These are phyloP conservation scores for Prietella phreatophila DNA, from an alignment of 2,113 vertebrate species.

Conservation along the genomic window DNA sequence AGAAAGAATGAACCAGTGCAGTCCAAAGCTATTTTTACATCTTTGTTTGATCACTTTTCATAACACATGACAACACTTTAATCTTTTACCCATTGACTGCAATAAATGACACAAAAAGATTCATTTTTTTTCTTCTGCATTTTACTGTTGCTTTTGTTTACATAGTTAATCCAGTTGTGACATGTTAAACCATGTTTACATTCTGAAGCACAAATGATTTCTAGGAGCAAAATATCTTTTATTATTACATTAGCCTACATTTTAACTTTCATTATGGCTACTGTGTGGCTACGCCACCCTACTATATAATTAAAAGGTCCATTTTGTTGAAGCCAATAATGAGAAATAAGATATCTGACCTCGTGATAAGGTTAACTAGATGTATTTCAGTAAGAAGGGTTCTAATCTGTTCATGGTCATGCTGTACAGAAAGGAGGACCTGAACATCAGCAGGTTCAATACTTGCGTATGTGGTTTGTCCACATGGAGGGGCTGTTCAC, in stretches of 20 bases:
- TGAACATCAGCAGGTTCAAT: background rate
- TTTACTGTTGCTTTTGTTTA: background rate
- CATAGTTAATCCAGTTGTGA: background rate
- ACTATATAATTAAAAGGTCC: background rate
- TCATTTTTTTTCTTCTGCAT: background rate
- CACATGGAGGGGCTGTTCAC: conserved; percentile 21
- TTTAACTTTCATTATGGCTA: background rate
- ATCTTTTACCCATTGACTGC: conserved; percentile 44
- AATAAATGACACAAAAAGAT: conserved; percentile 42
- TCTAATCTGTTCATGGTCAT: background rate
- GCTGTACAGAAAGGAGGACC: background rate
- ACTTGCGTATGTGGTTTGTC: background rate
- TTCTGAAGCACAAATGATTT: background rate
- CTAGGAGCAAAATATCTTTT: background rate
- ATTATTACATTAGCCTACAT: background rate
- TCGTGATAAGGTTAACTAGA: background rate
- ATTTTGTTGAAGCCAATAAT: background rate
- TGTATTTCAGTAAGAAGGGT: background rate
- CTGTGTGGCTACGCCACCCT: background rate
- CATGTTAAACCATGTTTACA: background rate
- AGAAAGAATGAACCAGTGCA: conserved; percentile 13
- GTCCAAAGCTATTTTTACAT: conserved; percentile 6
- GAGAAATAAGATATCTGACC: background rate
- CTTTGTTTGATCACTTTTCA: conserved; percentile 30
- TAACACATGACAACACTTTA: conserved; percentile 37